These are phyloP conservation scores for Neria commutata DNA, from an alignment of 2,888 invertebrate species.

Conservation along the genomic window DNA sequence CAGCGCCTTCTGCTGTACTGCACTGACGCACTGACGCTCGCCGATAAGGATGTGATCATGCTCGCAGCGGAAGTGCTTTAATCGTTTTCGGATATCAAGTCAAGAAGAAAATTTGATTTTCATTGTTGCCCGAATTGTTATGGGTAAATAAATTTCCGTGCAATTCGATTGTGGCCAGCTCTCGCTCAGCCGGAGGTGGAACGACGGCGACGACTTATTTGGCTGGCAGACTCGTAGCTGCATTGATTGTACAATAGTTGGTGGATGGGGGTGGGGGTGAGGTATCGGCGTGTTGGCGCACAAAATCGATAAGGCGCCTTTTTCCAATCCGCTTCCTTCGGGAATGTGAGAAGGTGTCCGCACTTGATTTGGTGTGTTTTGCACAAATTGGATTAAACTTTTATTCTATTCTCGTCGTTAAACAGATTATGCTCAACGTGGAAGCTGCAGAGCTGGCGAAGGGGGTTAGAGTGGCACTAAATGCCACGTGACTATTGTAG, in stretches of 20 bases:
- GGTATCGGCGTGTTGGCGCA: background rate
- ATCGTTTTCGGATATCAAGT: slow-evolving; percentile 22
- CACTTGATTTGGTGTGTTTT: too few relatives aligned
- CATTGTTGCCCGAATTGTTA: slow-evolving; percentile 31
- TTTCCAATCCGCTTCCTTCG: background rate
- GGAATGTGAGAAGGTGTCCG: too few relatives aligned
- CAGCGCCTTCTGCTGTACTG: too few relatives aligned
- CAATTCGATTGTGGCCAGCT: background rate
- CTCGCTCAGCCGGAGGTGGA: too few relatives aligned
- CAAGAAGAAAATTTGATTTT: slow-evolving; percentile 41
- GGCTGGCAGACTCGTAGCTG: too few relatives aligned
- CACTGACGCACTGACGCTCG: background rate
- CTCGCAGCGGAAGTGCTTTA: background rate
- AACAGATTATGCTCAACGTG: slow-evolving; percentile 2
- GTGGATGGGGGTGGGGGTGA: background rate
- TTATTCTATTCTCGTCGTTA: background rate
- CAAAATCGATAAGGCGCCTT: slow-evolving; percentile 2
- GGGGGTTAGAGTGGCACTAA: background rate
- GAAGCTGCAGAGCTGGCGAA: slow-evolving; percentile 6
- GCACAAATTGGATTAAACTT: slow-evolving; percentile 26
- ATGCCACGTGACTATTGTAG: background rate
- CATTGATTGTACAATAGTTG: too few relatives aligned
- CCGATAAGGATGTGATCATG: background rate
- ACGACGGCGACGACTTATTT: too few relatives aligned
- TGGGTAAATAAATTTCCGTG: slow-evolving; percentile 5